Conservation (phyloP, 2,113 vertebrate species). For the Equus quagga region DNA sequence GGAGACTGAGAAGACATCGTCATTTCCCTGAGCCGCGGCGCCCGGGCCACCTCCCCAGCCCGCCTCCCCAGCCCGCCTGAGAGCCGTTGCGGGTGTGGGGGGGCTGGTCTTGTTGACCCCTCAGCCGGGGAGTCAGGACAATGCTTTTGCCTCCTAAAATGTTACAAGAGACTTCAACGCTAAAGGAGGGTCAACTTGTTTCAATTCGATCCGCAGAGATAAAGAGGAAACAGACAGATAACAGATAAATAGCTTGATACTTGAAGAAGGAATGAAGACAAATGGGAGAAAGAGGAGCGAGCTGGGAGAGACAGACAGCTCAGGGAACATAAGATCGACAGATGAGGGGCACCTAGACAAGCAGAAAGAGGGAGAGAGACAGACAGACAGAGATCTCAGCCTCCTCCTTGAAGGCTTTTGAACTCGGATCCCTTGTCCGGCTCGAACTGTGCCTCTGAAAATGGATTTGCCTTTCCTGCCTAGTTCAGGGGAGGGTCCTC, state of each 20-base stretch:
- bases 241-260: constrained; percentile 67
- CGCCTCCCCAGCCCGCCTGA: constrained; percentile 83
- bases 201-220: constrained; percentile 56
- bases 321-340: constrained; percentile 57
- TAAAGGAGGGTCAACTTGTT: constrained; percentile 62
- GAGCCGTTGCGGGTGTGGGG: constrained; percentile 87
- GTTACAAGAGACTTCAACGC: constrained; percentile 71
- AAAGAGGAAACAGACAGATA: constrained; percentile 60
- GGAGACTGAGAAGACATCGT: constrained; percentile 81
- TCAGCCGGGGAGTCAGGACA: constrained; percentile 86
- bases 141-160: constrained; percentile 81
- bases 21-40: constrained; percentile 90
- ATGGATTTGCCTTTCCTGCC: neutral
- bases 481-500: neutral
- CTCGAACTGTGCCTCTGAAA: constrained; percentile 26
- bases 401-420: constrained; percentile 34
- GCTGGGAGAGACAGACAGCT: constrained; percentile 12
- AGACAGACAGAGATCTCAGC: neutral
- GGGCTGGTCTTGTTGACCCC: constrained; percentile 85
- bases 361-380: neutral
- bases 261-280: constrained; percentile 62
- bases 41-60: constrained; percentile 76
- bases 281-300: constrained; percentile 55
- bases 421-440: neutral
- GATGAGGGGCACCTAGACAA: neutral